Percentiles rank a stretch among this genome's conserved stretches.
These are phyloP conservation scores for Cephus spinipes DNA, from an alignment of 2,888 invertebrate genomes.

Conservation along the genomic window DNA sequence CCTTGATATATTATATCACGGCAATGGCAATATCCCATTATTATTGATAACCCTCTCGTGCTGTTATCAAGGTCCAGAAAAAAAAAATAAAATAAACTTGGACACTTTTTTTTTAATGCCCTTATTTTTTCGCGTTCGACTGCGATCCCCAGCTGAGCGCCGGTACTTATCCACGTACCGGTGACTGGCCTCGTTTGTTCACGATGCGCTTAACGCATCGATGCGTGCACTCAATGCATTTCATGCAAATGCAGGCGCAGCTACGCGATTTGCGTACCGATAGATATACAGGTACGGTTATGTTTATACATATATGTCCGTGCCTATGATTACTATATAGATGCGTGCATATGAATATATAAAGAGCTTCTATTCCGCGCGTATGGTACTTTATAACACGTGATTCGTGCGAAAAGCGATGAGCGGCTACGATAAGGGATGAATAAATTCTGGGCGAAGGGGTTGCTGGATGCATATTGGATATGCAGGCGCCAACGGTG, in stretches of 20 bases:
- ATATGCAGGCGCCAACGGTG: background rate
- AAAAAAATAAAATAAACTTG: too few relatives aligned
- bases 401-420: conserved; percentile 17
- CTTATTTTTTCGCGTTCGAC: background rate
- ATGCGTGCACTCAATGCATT: background rate
- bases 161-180: background rate
- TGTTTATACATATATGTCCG: background rate
- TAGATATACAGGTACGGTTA: background rate
- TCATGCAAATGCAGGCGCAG: background rate
- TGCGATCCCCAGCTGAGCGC: background rate
- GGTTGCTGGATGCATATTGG: background rate
- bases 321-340: background rate
- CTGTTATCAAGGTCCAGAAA: background rate
- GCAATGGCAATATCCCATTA: background rate
- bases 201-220: background rate
- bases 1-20: background rate
- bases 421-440: background rate
- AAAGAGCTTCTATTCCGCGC: background rate
- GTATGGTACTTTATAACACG: conserved; percentile 14
- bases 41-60: background rate
- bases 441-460: background rate
- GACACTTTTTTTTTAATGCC: background rate
- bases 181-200: background rate
- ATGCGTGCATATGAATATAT: background rate
- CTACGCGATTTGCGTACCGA: background rate